Evolutionary conservation across 2,797 vertebrate genomes (phyloP).

Genomic region (Molossus alvarezi): DNA sequence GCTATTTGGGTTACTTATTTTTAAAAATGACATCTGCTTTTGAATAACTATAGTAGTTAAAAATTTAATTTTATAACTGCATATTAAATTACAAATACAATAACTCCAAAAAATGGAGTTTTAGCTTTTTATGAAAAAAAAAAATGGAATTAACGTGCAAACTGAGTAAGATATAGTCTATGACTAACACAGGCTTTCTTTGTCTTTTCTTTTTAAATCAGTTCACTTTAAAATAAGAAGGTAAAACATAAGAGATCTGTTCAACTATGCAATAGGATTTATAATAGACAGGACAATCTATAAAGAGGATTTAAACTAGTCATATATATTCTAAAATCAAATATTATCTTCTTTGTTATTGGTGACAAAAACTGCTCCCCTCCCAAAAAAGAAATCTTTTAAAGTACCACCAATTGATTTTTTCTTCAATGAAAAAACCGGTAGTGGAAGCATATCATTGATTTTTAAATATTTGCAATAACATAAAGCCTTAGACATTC

Average conservation of each 20-base stretch:
- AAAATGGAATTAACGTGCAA: not conserved
- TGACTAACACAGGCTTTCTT: not conserved
- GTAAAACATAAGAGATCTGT: constrained; percentile 16
- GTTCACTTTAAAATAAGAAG: constrained; percentile 55
- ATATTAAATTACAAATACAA: not conserved
- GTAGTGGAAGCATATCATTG: not conserved
- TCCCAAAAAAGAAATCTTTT: constrained; percentile 25
- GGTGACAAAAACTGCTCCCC: constrained; percentile 42
- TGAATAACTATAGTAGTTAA: not conserved
- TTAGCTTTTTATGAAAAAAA: not conserved
- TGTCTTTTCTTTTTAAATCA: constrained; percentile 34
- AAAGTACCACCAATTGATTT: constrained; percentile 11
- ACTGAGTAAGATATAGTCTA: not conserved
- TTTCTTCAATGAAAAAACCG: not conserved
- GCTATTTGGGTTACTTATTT: not conserved
- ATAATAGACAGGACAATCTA: not conserved
- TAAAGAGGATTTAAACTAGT: constrained; percentile 18
- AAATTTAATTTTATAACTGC: constrained; percentile 28
- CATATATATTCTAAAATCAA: not conserved
- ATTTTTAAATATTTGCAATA: constrained; percentile 60
- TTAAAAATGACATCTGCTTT: not conserved
- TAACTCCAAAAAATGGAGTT: not conserved
- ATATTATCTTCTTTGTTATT: constrained; percentile 11
- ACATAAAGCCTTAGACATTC: not conserved
- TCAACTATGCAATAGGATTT: not conserved